These are phyloP conservation scores for Aphyosemion australe DNA, from an alignment of 2,113 vertebrate genomes.

Conservation along the genomic window DNA sequence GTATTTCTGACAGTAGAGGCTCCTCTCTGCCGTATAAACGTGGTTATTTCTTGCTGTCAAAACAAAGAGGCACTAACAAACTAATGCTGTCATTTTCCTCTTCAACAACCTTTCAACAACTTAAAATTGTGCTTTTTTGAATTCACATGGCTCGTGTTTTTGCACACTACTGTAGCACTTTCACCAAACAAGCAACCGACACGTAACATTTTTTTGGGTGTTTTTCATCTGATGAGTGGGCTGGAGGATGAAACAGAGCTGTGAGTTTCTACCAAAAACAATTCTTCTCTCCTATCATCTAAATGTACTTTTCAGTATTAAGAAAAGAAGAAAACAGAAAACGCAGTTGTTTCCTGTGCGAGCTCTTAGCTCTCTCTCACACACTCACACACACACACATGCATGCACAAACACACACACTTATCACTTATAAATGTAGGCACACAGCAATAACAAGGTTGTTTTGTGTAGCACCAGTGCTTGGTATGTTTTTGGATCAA, in stretches of 20 bases:
- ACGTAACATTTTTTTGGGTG: too few relatives aligned
- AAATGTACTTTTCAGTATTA: neutral
- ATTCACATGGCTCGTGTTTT: neutral
- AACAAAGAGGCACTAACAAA: too few relatives aligned
- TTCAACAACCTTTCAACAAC: neutral
- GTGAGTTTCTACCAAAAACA: neutral
- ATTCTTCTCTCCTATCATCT: neutral
- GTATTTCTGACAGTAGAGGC: too few relatives aligned
- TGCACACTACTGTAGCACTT: neutral
- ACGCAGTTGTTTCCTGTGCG: too few relatives aligned
- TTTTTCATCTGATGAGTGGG: neutral
- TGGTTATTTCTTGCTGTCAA: too few relatives aligned
- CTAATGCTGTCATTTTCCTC: too few relatives aligned
- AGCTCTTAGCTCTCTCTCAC: too few relatives aligned
- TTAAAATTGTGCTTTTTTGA: neutral
- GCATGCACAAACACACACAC: neutral
- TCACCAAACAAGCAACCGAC: neutral
- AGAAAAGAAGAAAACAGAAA: neutral
- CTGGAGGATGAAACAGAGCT: neutral
- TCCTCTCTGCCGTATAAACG: too few relatives aligned
- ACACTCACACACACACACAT: too few relatives aligned
- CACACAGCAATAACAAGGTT: conserved; percentile 20
- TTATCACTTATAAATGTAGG: conserved; percentile 2
- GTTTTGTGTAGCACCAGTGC: conserved; percentile 6
- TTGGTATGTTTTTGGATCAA: conserved; percentile 32